Conservation (phyloP, 2,888 invertebrate genomes). For the Drosophila mayaguana region DNA sequence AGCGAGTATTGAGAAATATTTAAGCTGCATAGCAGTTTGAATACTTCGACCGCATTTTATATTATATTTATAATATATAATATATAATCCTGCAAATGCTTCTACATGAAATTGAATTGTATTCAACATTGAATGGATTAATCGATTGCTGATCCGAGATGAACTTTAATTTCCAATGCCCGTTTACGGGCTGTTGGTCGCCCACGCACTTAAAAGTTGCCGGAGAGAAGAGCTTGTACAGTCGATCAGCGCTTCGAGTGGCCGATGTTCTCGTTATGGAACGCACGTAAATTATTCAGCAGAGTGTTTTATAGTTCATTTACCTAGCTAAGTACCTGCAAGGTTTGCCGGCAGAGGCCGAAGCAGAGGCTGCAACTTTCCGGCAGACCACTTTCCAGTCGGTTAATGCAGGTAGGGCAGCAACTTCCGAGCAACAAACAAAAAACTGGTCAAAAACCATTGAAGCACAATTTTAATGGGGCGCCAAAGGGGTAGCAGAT, state of each 20-base stretch:
- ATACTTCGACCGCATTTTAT: no score
- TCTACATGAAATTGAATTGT: no score
- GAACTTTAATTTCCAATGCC: background rate
- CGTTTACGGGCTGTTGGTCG: background rate
- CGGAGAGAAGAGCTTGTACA: slow-evolving; percentile 11
- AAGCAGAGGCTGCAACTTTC: slow-evolving; percentile 32
- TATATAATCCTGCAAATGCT: no score
- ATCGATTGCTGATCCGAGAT: background rate
- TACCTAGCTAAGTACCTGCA: slow-evolving; percentile 61
- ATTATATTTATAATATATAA: no score
- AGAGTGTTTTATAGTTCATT: slow-evolving; percentile 75
- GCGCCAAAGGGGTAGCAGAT: slow-evolving; percentile 28
- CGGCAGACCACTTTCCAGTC: slow-evolving; percentile 47
- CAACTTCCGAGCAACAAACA: slow-evolving; percentile 61
- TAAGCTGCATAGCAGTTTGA: no score
- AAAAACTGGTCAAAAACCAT: slow-evolving; percentile 76
- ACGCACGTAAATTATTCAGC: slow-evolving; percentile 63
- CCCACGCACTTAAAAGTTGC: background rate
- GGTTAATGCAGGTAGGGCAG: slow-evolving; percentile 51
- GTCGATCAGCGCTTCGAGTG: slow-evolving; percentile 44
- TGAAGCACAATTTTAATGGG: slow-evolving; percentile 75
- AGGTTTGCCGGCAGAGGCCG: background rate
- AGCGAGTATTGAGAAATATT: no score
- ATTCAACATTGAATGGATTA: no score
- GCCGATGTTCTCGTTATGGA: slow-evolving; percentile 39